Percentiles rank a stretch among this genome's conserved stretches.
These are phyloP conservation scores for Drosophila vallismaia DNA, from an alignment of 2,888 invertebrate genomes.

Conservation along the genomic window DNA sequence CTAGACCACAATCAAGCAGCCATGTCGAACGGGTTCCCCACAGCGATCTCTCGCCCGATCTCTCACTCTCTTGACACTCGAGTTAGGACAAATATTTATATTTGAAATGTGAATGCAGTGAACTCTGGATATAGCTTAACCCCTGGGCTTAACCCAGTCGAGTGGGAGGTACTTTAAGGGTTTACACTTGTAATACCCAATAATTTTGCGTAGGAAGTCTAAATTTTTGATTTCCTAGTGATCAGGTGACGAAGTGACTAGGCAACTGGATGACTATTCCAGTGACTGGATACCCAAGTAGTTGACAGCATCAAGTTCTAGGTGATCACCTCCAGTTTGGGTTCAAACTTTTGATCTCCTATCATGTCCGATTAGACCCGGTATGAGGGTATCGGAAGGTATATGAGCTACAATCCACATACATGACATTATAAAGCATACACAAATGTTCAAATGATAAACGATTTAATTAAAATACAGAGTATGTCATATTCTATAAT, in stretches of 20 bases:
- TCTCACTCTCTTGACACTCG: neutral
- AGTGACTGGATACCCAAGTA: conserved; percentile 5
- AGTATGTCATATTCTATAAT: neutral
- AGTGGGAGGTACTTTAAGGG: neutral
- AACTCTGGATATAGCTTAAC: conserved; percentile 1
- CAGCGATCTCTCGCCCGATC: neutral
- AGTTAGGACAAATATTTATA: neutral
- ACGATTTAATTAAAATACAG: neutral
- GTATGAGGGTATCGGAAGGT: neutral
- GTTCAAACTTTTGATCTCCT: conserved; percentile 24
- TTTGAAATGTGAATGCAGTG: neutral
- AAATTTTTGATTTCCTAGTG: neutral
- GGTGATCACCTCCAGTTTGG: conserved; percentile 10
- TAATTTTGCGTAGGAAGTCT: neutral
- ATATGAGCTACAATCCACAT: neutral
- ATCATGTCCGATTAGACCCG: neutral
- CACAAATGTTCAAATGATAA: neutral
- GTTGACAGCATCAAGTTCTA: conserved; percentile 14
- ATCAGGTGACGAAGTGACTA: neutral
- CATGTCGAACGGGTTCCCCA: neutral
- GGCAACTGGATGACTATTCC: neutral
- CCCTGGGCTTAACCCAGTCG: neutral
- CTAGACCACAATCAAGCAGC: neutral
- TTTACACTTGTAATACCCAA: neutral
- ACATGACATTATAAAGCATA: no score